Evolutionary conservation across 2,888 invertebrate genomes (phyloP), one percentile per base, ranked within the genome.

Genomic region (Sminthurides aquaticus): DNA sequence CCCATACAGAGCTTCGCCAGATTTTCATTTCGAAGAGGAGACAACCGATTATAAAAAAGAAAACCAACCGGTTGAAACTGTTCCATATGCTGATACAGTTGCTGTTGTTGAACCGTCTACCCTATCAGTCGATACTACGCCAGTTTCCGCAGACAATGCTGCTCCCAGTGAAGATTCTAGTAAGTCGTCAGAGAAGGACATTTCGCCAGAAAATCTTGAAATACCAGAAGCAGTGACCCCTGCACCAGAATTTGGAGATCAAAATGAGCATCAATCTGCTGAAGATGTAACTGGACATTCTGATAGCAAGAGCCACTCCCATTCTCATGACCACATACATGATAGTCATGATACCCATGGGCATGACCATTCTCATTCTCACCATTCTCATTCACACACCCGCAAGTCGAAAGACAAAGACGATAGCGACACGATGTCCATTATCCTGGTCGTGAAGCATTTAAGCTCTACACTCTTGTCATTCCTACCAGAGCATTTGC

Each of bases 401-500:
- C 28, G 34, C 15, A 29, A 43, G 8, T 18, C 2, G 8, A 29
- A 57, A n/a, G 15, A n/a, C 11, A 28, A n/a, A 27, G 57, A 57
- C 25, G 67, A 67, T 22, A 52, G 22, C 5, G 52, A 52, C 18
- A 57, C 64, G 2, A 70, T 69, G 1, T 70, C 71, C 0, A 57
- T 74, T 25, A 58, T 72, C 11, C 15, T 68, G 5, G 71, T 73
- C 8, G 67, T 73, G 22, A 72, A 71, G 48, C 72, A 74, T 58
- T 64, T 74, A 29, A 74, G 74, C 62, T 71, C 69, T 2, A 72
- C 71, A 1, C 58, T 74, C 22, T 57, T 74, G 5, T 65, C 62
- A 43, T 72, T 74, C 57, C 64, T 74, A 1, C 74, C 74, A 18
- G 74, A 74, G 52, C 70, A 67, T 62, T 62, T 74, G n/a, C 74